Conservation (phyloP, 2,888 invertebrate genomes). For the Leptinotarsa juncta region DNA sequence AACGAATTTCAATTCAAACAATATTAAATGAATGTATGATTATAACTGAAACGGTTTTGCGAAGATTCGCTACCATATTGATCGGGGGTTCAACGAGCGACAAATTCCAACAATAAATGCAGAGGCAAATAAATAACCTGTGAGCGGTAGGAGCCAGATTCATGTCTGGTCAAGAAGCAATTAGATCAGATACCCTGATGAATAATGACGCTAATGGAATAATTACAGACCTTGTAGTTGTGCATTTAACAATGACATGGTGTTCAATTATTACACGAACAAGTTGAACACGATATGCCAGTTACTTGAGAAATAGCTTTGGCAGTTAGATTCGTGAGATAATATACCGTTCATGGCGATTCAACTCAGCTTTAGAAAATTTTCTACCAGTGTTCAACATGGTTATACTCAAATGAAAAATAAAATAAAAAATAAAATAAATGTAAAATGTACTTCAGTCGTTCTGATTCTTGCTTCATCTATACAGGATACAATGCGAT, state of each 20-base stretch:
- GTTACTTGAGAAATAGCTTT: background rate
- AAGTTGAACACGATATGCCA: background rate
- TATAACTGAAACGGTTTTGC: too few relatives aligned
- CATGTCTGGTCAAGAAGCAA: conserved; percentile 11
- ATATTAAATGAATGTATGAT: too few relatives aligned
- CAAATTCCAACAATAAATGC: background rate
- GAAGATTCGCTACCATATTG: background rate
- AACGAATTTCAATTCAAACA: too few relatives aligned
- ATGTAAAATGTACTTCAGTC: too few relatives aligned
- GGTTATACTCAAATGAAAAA: too few relatives aligned
- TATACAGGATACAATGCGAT: too few relatives aligned
- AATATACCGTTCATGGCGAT: too few relatives aligned
- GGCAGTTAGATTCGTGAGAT: background rate
- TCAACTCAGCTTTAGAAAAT: too few relatives aligned
- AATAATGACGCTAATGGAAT: conserved; percentile 10
- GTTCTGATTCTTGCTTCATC: too few relatives aligned
- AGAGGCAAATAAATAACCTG: conserved; percentile 4
- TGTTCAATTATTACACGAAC: conserved; percentile 13
- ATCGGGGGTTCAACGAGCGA: background rate
- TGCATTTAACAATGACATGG: background rate
- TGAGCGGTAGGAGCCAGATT: background rate
- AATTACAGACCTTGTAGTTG: conserved; percentile 9
- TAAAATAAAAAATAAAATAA: too few relatives aligned
- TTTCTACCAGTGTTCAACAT: too few relatives aligned
- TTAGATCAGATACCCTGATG: conserved; percentile 15